phyloP scores from a whole-genome alignment of 2,888 invertebrate genomes.

The Thymelicus lineola region DNA sequence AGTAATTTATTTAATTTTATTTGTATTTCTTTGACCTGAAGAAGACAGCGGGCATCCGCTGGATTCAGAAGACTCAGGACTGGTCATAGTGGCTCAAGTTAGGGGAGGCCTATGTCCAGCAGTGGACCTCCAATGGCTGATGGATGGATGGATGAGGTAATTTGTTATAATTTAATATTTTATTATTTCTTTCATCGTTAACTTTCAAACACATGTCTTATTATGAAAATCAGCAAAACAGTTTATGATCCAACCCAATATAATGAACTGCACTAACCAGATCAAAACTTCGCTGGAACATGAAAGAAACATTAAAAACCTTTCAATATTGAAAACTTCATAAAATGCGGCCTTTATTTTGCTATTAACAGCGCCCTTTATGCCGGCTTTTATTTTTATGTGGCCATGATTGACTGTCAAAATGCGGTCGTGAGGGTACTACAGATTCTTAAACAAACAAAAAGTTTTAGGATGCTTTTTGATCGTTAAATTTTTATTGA shows the following conservation, averaged over 20 bases:
- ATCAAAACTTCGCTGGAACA: conserved; percentile 14
- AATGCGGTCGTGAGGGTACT: background rate
- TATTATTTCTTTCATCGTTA: too few species aligned
- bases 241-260: conserved; percentile 17
- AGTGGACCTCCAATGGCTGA: too few species aligned
- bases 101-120: too few species aligned
- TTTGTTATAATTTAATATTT: too few species aligned
- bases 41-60: too few species aligned
- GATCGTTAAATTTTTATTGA: too few species aligned
- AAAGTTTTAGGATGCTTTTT: background rate
- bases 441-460: background rate
- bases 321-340: conserved; percentile 29
- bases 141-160: too few species aligned
- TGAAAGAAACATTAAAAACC: conserved; percentile 27
- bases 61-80: too few species aligned
- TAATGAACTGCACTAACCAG: conserved; percentile 21
- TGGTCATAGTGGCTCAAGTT: too few species aligned
- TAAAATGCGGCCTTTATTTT: conserved; percentile 26
- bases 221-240: background rate
- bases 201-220: too few species aligned
- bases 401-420: conserved; percentile 3
- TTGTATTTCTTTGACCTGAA: too few species aligned
- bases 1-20: too few species aligned
- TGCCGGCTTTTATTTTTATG: conserved; percentile 21
- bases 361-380: conserved; percentile 15